Percentiles rank a stretch among this genome's conserved stretches.
Evolutionary conservation across 2,888 invertebrate genomes (phyloP).

Genomic region (Crematogaster levior): DNA sequence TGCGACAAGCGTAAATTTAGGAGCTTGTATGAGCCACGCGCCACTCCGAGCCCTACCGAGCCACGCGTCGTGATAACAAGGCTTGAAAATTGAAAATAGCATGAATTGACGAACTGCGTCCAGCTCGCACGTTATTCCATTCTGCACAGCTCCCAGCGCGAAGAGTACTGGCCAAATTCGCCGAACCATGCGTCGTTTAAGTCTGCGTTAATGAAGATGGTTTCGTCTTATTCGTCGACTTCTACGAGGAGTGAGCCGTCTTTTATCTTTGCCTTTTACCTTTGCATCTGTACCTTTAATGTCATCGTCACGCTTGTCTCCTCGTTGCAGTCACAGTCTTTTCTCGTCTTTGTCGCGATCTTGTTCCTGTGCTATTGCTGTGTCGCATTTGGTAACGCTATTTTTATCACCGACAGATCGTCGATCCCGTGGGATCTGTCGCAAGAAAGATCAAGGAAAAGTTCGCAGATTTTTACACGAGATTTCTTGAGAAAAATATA

Average conservation of each 20-base stretch:
- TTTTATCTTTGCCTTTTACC: neutral
- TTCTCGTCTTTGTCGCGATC: neutral
- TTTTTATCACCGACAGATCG: neutral
- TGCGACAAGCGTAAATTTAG: no score
- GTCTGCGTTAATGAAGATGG: no score
- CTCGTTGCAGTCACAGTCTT: neutral
- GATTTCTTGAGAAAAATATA: neutral
- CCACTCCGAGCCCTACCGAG: no score
- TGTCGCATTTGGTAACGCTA: conserved; percentile 8
- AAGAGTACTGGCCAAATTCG: no score
- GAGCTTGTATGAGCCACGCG: no score
- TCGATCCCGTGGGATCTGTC: neutral
- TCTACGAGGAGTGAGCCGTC: neutral
- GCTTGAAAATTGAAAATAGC: no score
- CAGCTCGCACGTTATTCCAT: no score
- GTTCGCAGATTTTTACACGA: conserved; percentile 2
- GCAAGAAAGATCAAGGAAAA: neutral
- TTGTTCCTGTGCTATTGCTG: neutral
- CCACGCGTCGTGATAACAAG: no score
- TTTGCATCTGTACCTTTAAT: neutral
- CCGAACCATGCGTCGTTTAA: no score
- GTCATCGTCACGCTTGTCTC: conserved; percentile 6
- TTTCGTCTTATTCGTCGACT: neutral
- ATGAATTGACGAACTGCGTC: no score
- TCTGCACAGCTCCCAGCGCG: no score